Conservation (phyloP, 2,797 vertebrate species). For the Adelosebastes latens region DNA sequence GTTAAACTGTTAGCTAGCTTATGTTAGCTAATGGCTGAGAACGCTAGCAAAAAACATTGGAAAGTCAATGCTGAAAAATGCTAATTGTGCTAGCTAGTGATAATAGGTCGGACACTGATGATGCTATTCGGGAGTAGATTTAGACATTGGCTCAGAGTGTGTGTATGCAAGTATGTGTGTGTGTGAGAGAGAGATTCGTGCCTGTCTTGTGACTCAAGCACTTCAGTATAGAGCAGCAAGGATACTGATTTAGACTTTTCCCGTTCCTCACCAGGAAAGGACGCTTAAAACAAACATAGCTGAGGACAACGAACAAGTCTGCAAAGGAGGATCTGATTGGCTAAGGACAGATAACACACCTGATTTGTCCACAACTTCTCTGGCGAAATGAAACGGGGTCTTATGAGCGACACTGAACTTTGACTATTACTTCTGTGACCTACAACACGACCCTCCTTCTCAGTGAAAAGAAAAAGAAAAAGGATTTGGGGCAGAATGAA, state of each 20-base stretch:
- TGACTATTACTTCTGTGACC: conserved; percentile 52
- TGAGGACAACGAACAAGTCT: neutral
- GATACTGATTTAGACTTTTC: conserved; percentile 2
- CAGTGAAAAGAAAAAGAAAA: conserved; percentile 46
- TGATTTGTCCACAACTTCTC: conserved; percentile 12
- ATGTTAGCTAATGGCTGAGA: neutral
- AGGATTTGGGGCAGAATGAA: conserved; percentile 41
- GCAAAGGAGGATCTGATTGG: conserved; percentile 14
- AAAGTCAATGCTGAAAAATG: neutral
- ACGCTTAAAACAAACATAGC: conserved; percentile 6
- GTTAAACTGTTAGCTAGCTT: conserved; percentile 2
- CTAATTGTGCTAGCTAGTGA: conserved; percentile 10
- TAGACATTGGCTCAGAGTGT: conserved; percentile 22
- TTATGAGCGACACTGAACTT: conserved; percentile 44
- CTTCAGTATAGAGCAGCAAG: conserved; percentile 33
- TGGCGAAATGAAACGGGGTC: conserved; percentile 38
- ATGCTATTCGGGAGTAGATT: conserved; percentile 5
- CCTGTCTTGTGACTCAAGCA: neutral
- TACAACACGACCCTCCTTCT: conserved; percentile 62
- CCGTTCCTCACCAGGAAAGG: conserved; percentile 39
- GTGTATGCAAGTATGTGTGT: neutral
- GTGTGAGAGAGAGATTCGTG: neutral
- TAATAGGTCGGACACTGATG: neutral
- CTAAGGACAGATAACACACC: conserved; percentile 15
- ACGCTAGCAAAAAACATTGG: neutral